These are phyloP conservation scores for Lepidostoma basale DNA, from an alignment of 1,140 invertebrate species.

Conservation along the genomic window DNA sequence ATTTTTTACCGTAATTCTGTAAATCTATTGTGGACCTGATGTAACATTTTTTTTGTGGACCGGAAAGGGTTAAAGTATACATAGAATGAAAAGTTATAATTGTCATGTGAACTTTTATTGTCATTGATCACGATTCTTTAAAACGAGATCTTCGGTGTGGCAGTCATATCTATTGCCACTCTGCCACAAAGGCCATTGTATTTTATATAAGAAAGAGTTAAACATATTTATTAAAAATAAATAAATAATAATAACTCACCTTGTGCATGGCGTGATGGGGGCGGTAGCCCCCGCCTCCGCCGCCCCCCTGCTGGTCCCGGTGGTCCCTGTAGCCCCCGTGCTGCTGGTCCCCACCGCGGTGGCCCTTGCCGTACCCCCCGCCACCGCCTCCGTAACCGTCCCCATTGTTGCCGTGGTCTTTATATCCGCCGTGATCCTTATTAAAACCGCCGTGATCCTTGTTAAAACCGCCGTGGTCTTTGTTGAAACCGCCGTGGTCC, in stretches of 20 bases:
- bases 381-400: constrained; percentile 25
- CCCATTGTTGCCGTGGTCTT: constrained; percentile 29
- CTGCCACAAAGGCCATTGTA: background rate
- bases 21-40: no score
- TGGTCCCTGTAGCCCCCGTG: constrained; percentile 50
- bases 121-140: background rate
- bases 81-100: no score
- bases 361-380: constrained; percentile 34
- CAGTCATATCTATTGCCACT: no score
- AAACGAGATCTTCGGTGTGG: no score
- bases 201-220: background rate
- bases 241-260: constrained; percentile 48
- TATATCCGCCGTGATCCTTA: constrained; percentile 45
- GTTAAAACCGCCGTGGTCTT: constrained; percentile 46
- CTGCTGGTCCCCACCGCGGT: constrained; percentile 51
- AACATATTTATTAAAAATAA: constrained; percentile 5
- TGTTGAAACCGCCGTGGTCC: constrained; percentile 38
- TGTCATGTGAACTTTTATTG: no score
- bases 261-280: constrained; percentile 55
- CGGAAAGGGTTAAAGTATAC: no score
- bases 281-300: constrained; percentile 53
- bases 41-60: no score
- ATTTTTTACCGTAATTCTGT: no score
- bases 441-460: constrained; percentile 42
- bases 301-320: constrained; percentile 49